Evolutionary conservation across 2,888 invertebrate species (phyloP).

Genomic region (Caenorhabditis sp.): DNA sequence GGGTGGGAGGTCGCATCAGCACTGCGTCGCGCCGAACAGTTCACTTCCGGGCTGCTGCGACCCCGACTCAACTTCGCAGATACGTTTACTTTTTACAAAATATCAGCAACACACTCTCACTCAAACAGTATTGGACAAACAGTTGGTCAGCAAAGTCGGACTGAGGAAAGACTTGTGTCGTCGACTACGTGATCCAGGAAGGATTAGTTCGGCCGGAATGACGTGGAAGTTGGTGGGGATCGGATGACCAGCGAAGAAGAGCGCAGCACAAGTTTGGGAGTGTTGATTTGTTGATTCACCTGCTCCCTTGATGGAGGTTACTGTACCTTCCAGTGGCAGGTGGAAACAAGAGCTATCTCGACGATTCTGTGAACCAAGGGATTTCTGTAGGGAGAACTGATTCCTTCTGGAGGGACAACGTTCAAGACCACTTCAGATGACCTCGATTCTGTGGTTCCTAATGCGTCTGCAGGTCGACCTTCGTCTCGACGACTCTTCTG

Average conservation of each 20-base stretch:
- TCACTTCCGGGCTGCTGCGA: conserved; percentile 58
- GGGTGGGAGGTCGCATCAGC: conserved; percentile 25
- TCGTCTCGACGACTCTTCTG: conserved; percentile 16
- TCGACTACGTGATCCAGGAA: conserved; percentile 17
- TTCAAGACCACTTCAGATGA: neutral
- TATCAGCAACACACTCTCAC: conserved; percentile 40
- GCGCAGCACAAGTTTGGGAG: conserved; percentile 10
- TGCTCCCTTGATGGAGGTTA: conserved; percentile 1
- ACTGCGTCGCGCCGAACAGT: conserved; percentile 40
- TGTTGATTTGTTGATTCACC: conserved; percentile 53
- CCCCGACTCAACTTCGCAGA: conserved; percentile 35
- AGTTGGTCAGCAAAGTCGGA: conserved; percentile 50
- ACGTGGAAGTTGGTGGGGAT: conserved; percentile 30
- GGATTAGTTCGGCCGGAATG: conserved; percentile 13
- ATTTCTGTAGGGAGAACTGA: conserved; percentile 8
- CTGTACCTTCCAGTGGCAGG: conserved; percentile 11
- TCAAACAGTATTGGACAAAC: conserved; percentile 43
- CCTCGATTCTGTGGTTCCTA: conserved; percentile 14
- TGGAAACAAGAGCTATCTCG: neutral
- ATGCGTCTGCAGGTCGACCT: conserved; percentile 17
- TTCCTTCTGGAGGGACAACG: too few species aligned
- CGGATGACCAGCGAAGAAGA: conserved; percentile 35
- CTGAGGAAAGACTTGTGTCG: too few species aligned
- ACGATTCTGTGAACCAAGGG: neutral
- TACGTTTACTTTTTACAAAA: conserved; percentile 56